Evolutionary conservation across 2,888 invertebrate genomes (phyloP).

Genomic region (Griposia aprilina): DNA sequence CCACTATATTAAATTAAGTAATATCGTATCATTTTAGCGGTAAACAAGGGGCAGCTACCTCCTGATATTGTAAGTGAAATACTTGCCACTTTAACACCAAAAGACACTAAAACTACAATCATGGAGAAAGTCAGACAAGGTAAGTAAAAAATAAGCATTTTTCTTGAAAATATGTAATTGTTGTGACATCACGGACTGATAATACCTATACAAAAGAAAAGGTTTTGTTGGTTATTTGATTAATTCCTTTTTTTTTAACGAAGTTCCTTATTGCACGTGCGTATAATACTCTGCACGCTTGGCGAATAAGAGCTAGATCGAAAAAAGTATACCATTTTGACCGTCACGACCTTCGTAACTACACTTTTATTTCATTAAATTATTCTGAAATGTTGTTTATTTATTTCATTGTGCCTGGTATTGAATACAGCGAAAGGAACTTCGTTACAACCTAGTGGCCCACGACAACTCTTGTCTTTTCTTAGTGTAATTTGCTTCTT

Average conservation of each 20-base stretch:
- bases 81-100: conserved; percentile 10
- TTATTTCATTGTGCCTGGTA: too few relatives aligned
- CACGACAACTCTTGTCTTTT: too few relatives aligned
- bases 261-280: too few relatives aligned
- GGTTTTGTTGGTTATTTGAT: not conserved
- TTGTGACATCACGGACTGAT: not conserved
- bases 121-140: conserved; percentile 21
- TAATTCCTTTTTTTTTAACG: not conserved
- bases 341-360: too few relatives aligned
- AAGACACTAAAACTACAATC: conserved; percentile 23
- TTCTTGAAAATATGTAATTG: not conserved
- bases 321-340: too few relatives aligned
- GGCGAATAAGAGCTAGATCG: too few relatives aligned
- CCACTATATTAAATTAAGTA: not conserved
- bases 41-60: conserved; percentile 35
- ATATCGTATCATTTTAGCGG: conserved; percentile 18
- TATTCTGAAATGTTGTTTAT: too few relatives aligned
- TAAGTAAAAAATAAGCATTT: not conserved
- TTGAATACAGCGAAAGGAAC: too few relatives aligned
- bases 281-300: too few relatives aligned
- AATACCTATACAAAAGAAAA: not conserved
- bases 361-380: too few relatives aligned
- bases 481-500: not conserved
- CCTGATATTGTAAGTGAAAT: conserved; percentile 47
- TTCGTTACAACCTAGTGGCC: too few relatives aligned